A percentile compares a stretch with the other conserved stretches of the same genome.
Conservation (phyloP, 2,888 invertebrate species). For the Mimumesa dahlbomi region DNA sequence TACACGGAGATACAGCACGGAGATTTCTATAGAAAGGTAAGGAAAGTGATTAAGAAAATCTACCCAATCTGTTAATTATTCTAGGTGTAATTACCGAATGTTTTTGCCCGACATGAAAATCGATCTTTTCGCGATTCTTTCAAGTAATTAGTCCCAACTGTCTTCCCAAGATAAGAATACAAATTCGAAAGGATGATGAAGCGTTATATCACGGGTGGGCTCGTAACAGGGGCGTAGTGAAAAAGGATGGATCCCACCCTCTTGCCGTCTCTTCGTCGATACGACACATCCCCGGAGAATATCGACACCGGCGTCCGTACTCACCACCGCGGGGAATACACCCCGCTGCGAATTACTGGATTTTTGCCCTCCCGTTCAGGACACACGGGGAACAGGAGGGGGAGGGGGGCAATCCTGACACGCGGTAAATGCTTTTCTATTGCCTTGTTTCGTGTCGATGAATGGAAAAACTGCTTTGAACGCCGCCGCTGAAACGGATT, state of each 20-base stretch:
- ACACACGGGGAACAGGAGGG: not conserved
- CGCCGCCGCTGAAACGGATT: not conserved
- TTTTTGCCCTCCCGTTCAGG: conserved; percentile 24
- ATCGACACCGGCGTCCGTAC: conserved; percentile 44
- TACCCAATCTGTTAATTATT: no score
- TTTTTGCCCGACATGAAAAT: no score
- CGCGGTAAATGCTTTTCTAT: conserved; percentile 8
- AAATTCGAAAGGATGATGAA: no score
- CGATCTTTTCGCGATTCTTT: no score
- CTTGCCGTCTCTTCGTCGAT: conserved; percentile 11
- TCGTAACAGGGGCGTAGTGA: not conserved
- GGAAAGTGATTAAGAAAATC: no score
- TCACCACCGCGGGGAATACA: conserved; percentile 18
- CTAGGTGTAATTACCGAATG: no score
- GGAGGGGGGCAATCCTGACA: not conserved
- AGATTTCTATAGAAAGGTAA: no score
- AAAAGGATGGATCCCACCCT: not conserved
- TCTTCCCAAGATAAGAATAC: no score
- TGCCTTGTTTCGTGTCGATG: not conserved
- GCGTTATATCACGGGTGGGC: no score
- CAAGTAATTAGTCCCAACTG: no score
- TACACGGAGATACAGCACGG: no score
- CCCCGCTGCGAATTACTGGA: conserved; percentile 29
- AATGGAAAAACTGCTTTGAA: conserved; percentile 2
- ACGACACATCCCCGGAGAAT: conserved; percentile 35